phyloP scores from a whole-genome alignment of 2,888 invertebrate genomes.

The Tipula confusa region DNA sequence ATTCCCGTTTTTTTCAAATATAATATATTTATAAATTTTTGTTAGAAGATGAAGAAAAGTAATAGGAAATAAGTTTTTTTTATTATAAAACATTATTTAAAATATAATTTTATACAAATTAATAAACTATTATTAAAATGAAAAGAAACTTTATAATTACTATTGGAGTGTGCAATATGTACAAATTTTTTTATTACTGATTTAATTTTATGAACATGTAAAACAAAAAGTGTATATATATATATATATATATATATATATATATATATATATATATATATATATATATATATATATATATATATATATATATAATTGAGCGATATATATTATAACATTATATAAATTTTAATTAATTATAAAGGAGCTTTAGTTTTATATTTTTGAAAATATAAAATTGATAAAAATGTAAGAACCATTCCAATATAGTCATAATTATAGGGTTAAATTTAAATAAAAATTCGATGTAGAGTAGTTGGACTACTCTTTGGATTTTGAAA shows the following conservation, averaged over 20 bases:
- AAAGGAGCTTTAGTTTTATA: not conserved
- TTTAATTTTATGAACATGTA: not conserved
- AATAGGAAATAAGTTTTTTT: not conserved
- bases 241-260: not conserved
- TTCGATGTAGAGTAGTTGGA: no score
- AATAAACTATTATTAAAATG: not conserved
- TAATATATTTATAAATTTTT: not conserved
- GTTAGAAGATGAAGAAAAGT: not conserved
- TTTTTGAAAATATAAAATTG: not conserved
- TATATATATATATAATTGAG: not conserved
- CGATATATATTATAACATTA: no score
- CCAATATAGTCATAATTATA: not conserved
- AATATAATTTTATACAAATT: not conserved
- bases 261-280: not conserved
- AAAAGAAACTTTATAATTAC: not conserved
- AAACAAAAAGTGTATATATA: not conserved
- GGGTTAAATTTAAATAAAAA: not conserved
- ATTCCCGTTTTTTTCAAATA: not conserved
- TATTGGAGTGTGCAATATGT: constrained; percentile 26
- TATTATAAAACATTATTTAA: not conserved
- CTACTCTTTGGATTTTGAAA: no score
- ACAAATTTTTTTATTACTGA: not conserved
- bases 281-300: not conserved
- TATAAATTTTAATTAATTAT: not conserved
- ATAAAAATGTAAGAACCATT: not conserved